Evolutionary conservation across 2,113 vertebrate species (phyloP).

Genomic region (Thamnaconus septentrionalis): DNA sequence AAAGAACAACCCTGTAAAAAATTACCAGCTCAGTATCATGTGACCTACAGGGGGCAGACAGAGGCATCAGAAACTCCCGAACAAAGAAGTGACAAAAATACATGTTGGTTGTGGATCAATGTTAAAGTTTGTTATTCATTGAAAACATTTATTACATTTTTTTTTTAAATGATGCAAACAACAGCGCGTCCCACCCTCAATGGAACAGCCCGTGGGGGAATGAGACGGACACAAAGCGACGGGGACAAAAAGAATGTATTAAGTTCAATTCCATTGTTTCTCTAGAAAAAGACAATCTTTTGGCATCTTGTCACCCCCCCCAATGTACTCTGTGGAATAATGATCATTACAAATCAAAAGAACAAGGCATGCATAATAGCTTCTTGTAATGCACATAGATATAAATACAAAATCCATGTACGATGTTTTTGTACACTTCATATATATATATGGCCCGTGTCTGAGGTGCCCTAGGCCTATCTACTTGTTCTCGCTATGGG

Average conservation of each 20-base stretch:
- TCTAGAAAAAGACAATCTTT: slow-evolving; percentile 54
- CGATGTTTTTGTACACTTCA: slow-evolving; percentile 72
- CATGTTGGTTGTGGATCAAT: slow-evolving; percentile 22
- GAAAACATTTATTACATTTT: slow-evolving; percentile 82
- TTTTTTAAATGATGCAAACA: slow-evolving; percentile 69
- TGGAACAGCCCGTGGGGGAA: slow-evolving; percentile 68
- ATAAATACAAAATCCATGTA: slow-evolving; percentile 70
- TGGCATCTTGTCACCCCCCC: slow-evolving; percentile 61
- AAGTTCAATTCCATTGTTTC: slow-evolving; percentile 55
- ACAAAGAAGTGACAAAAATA: not conserved
- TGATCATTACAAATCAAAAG: slow-evolving; percentile 61
- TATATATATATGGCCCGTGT: slow-evolving; percentile 64
- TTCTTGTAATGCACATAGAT: slow-evolving; percentile 65
- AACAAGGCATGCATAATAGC: slow-evolving; percentile 79
- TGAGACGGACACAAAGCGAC: slow-evolving; percentile 62
- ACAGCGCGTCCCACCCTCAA: slow-evolving; percentile 60
- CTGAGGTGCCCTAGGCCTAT: slow-evolving; percentile 30
- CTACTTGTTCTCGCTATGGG: slow-evolving; percentile 41
- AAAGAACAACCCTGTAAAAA: too few species aligned
- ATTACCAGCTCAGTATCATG: too few species aligned
- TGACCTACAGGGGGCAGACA: too few species aligned
- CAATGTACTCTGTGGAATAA: slow-evolving; percentile 49
- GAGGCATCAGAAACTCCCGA: too few species aligned
- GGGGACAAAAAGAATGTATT: slow-evolving; percentile 60
- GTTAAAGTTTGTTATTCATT: slow-evolving; percentile 70